Evolutionary conservation across 1,140 invertebrate genomes (phyloP), one percentile per base, ranked within the genome.

Genomic region (Aphelenchoides fujianensis): DNA sequence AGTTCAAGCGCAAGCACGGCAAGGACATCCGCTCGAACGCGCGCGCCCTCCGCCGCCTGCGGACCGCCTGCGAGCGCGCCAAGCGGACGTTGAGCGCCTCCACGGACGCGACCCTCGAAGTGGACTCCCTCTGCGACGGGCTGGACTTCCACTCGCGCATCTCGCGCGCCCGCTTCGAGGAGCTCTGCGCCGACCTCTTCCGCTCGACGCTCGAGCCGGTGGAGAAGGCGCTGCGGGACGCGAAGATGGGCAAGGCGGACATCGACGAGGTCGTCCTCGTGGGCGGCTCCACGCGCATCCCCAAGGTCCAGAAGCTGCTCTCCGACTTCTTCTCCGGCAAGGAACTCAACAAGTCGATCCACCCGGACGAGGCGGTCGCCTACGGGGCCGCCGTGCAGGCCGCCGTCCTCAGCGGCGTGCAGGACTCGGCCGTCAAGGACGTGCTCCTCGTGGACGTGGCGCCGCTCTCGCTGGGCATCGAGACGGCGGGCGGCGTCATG

Each of bases 401-500:
- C 78, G 88, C 88, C 68, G 95, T 97, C 79, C 87, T 98, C 69
- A 91, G 91, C 80, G 94, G 94, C 70, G 93, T 96, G 85, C 95
- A 94, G 84, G 93, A 92, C 27, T 92, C 96, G 84, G 91, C 92
- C 81, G 92, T 91, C 2, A 92, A 92, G 79, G 94, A 97, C 85
- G 85, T 97, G 70, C 86, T 97, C 34, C 88, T 97, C 75, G 88
- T 97, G 34, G 95, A 97, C 83, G 95, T 97, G 30, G 91, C 94
- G 31, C 94, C 95, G 0, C 85, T 97, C 75, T 96, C 94, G 9
- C 87, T 97, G 80, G 95, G 94, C 89, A 97, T 97, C 81, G 94
- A 96, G 85, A 97, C 94, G n/a, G 94, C 93, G 76, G 95, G 95
- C 69, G 95, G 95, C 75, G 94, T 98, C 7, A 98, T 98, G 95